These are phyloP conservation scores for Anguilla rostrata DNA, from an alignment of 2,113 vertebrate genomes.

Conservation along the genomic window DNA sequence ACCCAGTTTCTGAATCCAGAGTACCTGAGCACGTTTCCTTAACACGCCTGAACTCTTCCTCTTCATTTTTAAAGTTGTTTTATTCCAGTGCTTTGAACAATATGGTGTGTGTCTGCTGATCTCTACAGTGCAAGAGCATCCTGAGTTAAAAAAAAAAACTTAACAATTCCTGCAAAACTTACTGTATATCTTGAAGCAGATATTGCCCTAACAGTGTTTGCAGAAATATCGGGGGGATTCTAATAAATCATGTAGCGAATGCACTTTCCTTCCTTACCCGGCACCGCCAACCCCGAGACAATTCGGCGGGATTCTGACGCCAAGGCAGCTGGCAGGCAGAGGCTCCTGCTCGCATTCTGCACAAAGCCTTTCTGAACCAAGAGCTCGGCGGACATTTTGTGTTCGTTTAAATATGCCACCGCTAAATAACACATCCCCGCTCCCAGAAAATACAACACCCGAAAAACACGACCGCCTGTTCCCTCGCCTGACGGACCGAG, in stretches of 20 bases:
- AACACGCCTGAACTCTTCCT: conserved; percentile 61
- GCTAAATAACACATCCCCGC: background rate
- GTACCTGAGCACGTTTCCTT: conserved; percentile 69
- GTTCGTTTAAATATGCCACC: background rate
- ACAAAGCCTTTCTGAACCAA: background rate
- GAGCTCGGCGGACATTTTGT: background rate
- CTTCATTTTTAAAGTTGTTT: conserved; percentile 55
- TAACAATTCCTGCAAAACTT: conserved; percentile 56
- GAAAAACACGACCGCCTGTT: background rate
- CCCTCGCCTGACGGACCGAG: background rate
- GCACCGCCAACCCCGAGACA: background rate
- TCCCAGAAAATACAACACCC: background rate
- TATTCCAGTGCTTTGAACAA: conserved; percentile 71
- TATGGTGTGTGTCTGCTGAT: conserved; percentile 60
- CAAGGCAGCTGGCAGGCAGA: background rate
- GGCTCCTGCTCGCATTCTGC: background rate
- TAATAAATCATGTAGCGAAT: conserved; percentile 68
- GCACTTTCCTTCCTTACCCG: background rate
- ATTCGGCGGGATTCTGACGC: background rate
- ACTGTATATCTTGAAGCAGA: conserved; percentile 73
- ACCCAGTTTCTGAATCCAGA: conserved; percentile 49
- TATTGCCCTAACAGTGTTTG: conserved; percentile 75
- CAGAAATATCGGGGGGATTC: conserved; percentile 71
- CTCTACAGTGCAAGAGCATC: conserved; percentile 59
- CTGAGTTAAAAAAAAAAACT: conserved; percentile 53